Conservation (phyloP, 2,113 vertebrate genomes). For the Hypocryptadius cinnamomeus region DNA sequence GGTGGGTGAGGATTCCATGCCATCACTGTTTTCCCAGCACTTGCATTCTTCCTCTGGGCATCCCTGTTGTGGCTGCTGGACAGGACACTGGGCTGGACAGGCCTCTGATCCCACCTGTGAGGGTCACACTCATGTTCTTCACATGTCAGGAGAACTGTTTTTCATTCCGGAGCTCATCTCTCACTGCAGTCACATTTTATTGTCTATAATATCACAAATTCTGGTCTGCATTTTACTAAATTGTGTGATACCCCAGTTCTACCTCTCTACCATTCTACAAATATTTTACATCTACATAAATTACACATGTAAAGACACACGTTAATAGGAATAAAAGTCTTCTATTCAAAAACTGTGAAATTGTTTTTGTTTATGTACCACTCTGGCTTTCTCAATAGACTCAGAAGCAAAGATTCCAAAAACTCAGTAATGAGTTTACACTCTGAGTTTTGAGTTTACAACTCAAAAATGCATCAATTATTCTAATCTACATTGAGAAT, state of each 20-base stretch:
- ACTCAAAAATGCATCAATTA: conserved; percentile 33
- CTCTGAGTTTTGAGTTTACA: not conserved
- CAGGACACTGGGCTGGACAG: not conserved
- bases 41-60: not conserved
- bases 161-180: not conserved
- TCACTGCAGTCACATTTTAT: not conserved
- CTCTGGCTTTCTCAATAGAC: not conserved
- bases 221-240: not conserved
- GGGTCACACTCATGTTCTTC: not conserved
- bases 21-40: not conserved
- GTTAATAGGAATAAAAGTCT: not conserved
- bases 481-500: conserved; percentile 24
- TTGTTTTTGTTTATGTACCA: not conserved
- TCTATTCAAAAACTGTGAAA: not conserved
- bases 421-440: conserved; percentile 31
- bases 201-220: not conserved
- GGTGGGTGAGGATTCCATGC: not conserved
- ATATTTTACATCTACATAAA: not conserved
- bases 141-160: not conserved
- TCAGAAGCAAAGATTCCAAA: conserved; percentile 20
- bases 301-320: not conserved
- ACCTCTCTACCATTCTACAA: not conserved
- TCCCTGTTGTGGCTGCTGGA: not conserved
- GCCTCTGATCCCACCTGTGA: not conserved
- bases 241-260: not conserved